Conservation (phyloP, 1,140 invertebrate genomes). For the Drosophila simulans region DNA sequence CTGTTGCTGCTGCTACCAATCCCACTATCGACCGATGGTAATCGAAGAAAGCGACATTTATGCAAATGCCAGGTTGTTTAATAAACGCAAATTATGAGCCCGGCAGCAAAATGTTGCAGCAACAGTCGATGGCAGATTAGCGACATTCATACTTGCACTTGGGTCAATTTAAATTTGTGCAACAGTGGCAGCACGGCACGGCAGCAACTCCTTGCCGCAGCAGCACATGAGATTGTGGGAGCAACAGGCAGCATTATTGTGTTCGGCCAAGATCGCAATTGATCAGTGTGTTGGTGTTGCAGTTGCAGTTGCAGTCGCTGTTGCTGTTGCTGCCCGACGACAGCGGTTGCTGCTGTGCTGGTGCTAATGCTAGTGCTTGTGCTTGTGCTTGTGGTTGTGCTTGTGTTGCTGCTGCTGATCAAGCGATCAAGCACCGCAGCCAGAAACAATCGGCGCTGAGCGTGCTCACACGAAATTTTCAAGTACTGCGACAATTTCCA, state of each 20-base stretch:
- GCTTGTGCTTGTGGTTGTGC: neutral
- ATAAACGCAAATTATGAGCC: conserved; percentile 81
- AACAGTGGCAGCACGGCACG: conserved; percentile 50
- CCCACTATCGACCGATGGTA: conserved; percentile 35
- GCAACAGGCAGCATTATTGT: conserved; percentile 54
- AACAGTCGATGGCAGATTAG: conserved; percentile 68
- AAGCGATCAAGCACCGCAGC: conserved; percentile 44
- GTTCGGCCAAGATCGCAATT: conserved; percentile 71
- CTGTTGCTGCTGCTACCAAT: conserved; percentile 9
- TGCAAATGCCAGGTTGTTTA: conserved; percentile 76
- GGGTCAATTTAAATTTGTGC: conserved; percentile 83
- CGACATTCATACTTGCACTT: conserved; percentile 81
- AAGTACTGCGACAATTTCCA: conserved; percentile 79
- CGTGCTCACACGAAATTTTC: conserved; percentile 84
- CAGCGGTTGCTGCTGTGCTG: conserved; percentile 34
- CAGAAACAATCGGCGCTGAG: conserved; percentile 73
- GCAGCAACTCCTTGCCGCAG: conserved; percentile 33
- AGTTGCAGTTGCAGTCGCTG: conserved; percentile 9
- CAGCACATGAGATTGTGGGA: conserved; percentile 73
- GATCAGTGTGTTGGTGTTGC: conserved; percentile 43
- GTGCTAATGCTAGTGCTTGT: conserved; percentile 3
- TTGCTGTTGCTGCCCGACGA: conserved; percentile 38
- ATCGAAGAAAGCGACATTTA: conserved; percentile 68
- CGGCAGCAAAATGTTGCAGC: conserved; percentile 43
- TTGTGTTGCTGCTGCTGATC: conserved; percentile 53